Evolutionary conservation across 2,113 vertebrate species (phyloP).

Genomic region (Sus scrofa): T2T-Sscrofa CM000827.6:90580501-90581000

Average conservation of each 20-base stretch:
- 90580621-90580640: not conserved
- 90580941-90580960: not conserved
- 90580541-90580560: not conserved
- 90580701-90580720: too few species aligned
- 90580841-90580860: not conserved
- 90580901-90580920: not conserved
- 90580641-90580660: not conserved
- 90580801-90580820: not conserved
- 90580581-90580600: not conserved
- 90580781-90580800: not conserved
- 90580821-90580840: not conserved
- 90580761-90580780: too few species aligned
- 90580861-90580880: not conserved
- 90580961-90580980: not conserved
- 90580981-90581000: not conserved
- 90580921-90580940: not conserved
- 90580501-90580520: not conserved
- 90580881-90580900: not conserved
- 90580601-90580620: not conserved
- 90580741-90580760: too few species aligned
- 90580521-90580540: not conserved
- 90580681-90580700: too few species aligned
- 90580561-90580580: not conserved
- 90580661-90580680: too few species aligned
- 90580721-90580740: too few species aligned